These are phyloP conservation scores for Drosophila quinaria DNA, from an alignment of 2,888 invertebrate genomes.

Conservation along the genomic window DNA sequence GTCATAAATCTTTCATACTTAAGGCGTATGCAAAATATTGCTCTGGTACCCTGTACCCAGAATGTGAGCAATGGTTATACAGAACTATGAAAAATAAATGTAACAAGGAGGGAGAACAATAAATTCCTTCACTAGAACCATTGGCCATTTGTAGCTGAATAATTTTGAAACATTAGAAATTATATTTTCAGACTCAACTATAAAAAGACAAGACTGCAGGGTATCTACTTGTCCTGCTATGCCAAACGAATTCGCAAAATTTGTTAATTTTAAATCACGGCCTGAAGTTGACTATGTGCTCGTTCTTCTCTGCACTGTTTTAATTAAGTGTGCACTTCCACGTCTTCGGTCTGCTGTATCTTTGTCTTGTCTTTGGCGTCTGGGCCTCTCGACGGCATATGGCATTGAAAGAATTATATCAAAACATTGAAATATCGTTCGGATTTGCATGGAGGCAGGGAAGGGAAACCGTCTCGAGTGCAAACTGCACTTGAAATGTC, in stretches of 20 bases:
- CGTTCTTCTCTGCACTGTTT: conserved; percentile 44
- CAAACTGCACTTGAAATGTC: conserved; percentile 80
- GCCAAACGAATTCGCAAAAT: not conserved
- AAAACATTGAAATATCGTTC: conserved; percentile 66
- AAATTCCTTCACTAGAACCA: not conserved
- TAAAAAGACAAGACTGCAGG: not conserved
- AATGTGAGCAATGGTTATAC: not conserved
- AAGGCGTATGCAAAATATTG: conserved; percentile 63
- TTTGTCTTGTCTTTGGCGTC: conserved; percentile 37
- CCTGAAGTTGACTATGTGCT: conserved; percentile 34
- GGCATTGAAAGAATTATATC: conserved; percentile 76
- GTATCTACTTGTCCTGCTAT: not conserved
- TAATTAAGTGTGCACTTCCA: conserved; percentile 75
- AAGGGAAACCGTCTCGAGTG: conserved; percentile 30
- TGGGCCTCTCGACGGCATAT: conserved; percentile 44
- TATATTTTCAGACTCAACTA: not conserved
- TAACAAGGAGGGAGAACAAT: not conserved
- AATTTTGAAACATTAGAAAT: too few relatives aligned
- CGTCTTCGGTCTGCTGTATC: conserved; percentile 26
- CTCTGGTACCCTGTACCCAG: conserved; percentile 7
- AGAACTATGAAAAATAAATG: too few relatives aligned
- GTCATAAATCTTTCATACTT: conserved; percentile 78
- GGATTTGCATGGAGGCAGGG: not conserved
- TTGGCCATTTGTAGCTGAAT: not conserved
- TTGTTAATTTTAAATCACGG: conserved; percentile 67